Base-by-base conservation (phyloP, 2,797 vertebrate genomes). In the Cebuella pygmaea region DNA sequence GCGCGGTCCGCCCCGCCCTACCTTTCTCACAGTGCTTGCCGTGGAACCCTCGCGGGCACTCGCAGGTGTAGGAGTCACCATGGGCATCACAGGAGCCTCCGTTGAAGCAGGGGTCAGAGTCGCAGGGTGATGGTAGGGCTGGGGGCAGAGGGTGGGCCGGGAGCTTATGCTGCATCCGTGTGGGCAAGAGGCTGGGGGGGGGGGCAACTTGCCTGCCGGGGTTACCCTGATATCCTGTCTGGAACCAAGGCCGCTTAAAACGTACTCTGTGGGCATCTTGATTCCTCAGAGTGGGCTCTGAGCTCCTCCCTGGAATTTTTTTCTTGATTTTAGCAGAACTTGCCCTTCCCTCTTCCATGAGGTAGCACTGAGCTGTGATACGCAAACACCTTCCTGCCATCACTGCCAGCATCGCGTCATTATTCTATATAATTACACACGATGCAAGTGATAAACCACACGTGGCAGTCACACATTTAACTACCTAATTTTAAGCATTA, bases 1-100 rank as follows among this genome's bases (percentile, higher is more conserved):
- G 9, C 12, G 64, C 36, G 9, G 9, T 7, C 61, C 61, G 5
- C 14, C n/a, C 11, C 2, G 4, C 13, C 36, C 78, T 98, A 99
- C 99, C 99, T 99, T 99, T 99, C 98, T 99, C 99, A 7, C 99
- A 99, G 97, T 99, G 99, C 83, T 98, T 98, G 85, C 99, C 99
- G 30, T 99, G 99, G 99, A 99, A 99, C 96, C 99, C 99, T 12
- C 98, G 99, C 44, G 99, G 99, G 97, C 99, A 99, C 93, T 99
- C 99, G 61, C 99, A 99, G 89, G 98, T 99, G 98, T 99, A 99
- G 0, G 99, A 99, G 94, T 99, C 99, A 0, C 99, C 99, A 0
- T 99, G 98, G 97, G 99, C 99, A 1, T 99, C 99, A 80, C 99
- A 99, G 98, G 99, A 99, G 1, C 99, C 99, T 57, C 99, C 99